Evolutionary conservation across 1,140 invertebrate species (phyloP), one percentile per base, ranked within the genome.

Genomic region (Pogonomyrmex californicus): DNA sequence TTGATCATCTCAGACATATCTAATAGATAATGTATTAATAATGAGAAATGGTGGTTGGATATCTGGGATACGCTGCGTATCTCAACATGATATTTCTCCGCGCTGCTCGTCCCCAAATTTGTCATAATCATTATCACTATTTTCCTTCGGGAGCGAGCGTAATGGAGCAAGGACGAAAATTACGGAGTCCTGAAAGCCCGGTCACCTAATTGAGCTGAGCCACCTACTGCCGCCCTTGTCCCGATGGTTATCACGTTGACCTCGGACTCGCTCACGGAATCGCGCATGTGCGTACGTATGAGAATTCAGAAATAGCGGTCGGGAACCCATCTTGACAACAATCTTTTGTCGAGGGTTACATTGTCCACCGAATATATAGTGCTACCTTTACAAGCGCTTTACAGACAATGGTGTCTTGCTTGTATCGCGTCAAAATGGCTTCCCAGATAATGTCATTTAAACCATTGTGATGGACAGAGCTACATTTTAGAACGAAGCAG

Each of bases 371-470:
- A 68, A n/a, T 60, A 17, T n/a, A 38, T 17, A 23, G 3, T 23
- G 23, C 23, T 23, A 54, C 30, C n/a, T 82, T 82, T 58, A 73
- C 54, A 36, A 41, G 23, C 14, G 7, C 33, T 23, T 23, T 54
- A 56, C 63, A 49, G 23, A 60, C 51, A 58, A 82, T 73, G 30
- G 68, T 23, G 23, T 58, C 41, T 58, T 56, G 63, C n/a, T 44
- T 73, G 36, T 60, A 82, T 73, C 56, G 54, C 30, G 51, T 14
- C 30, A 41, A 73, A 73, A 82, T 82, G 17, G 68, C 66, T 60
- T 73, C 58, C 44, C 79, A 9, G 66, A 71, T 81, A 81, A 81
- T 49, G 78, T 82, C 66, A 71, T 71, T 82, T 82, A 71, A 73
- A 73, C 56, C 12, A 30, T 73, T 17, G 66, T 10, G 41, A 60